Conservation (phyloP, 2,888 invertebrate genomes). For the Agapostemon virescens region DNA sequence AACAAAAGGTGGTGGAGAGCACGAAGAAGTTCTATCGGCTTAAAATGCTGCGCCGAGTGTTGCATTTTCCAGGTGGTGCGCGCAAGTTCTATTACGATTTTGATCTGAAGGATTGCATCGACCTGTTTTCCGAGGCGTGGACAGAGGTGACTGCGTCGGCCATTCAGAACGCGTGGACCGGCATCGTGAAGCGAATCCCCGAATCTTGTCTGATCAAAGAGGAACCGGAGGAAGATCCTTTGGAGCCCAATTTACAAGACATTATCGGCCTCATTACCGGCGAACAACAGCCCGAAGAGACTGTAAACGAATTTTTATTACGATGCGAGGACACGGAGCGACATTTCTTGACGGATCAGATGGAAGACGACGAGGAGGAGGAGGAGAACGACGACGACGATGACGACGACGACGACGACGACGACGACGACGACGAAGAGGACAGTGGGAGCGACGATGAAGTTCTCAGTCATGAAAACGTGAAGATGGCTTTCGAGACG, state of each 20-base stretch:
- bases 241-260: conserved; percentile 15
- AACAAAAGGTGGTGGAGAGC: conserved; percentile 5
- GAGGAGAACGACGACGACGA: not conserved
- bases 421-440: not conserved
- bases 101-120: conserved; percentile 28
- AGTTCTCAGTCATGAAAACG: not conserved
- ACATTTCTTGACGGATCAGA: not conserved
- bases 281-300: conserved; percentile 14
- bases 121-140: conserved; percentile 15
- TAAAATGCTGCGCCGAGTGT: conserved; percentile 12
- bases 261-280: conserved; percentile 12
- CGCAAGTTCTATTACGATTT: conserved; percentile 16
- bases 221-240: conserved; percentile 13
- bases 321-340: conserved; percentile 12
- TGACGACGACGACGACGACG: not conserved
- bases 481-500: conserved; percentile 8
- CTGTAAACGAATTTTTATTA: conserved; percentile 21
- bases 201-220: not conserved
- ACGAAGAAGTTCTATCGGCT: conserved; percentile 10
- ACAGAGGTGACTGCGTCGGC: not conserved
- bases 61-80: conserved; percentile 2
- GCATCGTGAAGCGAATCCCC: not conserved
- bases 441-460: not conserved
- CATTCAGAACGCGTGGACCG: conserved; percentile 9
- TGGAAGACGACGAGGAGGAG: not conserved